phyloP scores from a whole-genome alignment of 2,888 invertebrate species.

The Nineta flava region DNA sequence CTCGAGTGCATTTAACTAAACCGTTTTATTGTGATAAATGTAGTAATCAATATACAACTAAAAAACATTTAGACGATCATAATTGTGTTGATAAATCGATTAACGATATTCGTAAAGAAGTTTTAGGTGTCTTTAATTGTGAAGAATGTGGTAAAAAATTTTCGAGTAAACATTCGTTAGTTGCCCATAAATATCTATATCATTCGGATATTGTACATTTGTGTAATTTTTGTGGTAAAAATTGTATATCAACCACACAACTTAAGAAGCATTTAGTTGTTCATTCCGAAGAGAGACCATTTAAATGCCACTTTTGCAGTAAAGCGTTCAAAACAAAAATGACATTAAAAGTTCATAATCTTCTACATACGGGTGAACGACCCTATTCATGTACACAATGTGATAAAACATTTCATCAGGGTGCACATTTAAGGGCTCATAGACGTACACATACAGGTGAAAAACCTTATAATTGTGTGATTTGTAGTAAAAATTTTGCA shows the following conservation, averaged over 20 bases:
- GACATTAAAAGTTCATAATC: neutral
- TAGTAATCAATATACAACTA: neutral
- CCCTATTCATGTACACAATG: neutral
- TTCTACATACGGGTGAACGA: neutral
- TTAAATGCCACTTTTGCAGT: neutral
- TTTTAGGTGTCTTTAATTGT: no score
- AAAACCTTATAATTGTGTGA: neutral
- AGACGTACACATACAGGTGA: neutral
- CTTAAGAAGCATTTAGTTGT: neutral
- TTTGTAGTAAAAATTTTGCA: neutral
- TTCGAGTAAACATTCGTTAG: neutral
- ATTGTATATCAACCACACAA: neutral
- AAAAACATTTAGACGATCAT: no score
- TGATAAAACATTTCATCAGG: neutral
- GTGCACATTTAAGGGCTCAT: neutral
- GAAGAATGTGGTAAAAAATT: neutral
- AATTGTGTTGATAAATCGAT: no score
- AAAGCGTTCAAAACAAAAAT: neutral
- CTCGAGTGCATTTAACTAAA: no score
- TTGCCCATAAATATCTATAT: neutral
- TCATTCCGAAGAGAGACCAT: neutral
- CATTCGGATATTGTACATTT: neutral
- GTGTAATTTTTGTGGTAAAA: neutral
- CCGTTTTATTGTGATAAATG: no score
- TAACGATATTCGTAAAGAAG: no score